A percentile compares a stretch with the other conserved stretches of the same genome.
Evolutionary conservation across 2,888 invertebrate species (phyloP).

Genomic region (Panzeria rudis): DNA sequence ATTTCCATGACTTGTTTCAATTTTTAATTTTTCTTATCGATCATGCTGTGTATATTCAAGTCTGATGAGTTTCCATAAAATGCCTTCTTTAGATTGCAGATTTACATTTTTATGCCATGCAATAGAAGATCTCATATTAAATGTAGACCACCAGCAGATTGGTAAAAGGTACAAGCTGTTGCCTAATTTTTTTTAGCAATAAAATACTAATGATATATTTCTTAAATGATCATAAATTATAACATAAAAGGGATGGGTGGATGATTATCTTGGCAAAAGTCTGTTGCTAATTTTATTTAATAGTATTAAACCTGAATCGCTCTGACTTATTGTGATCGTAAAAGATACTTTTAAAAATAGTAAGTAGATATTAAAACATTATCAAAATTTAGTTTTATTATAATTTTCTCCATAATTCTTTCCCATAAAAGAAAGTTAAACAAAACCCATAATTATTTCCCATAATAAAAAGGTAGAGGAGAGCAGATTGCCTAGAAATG

Average conservation of each 20-base stretch:
- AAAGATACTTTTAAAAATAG: neutral
- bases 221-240: conserved; percentile 12
- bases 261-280: neutral
- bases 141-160: conserved; percentile 40
- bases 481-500: too few relatives aligned
- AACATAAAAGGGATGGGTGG: neutral
- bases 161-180: neutral
- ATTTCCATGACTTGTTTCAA: neutral
- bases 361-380: neutral
- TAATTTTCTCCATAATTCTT: too few relatives aligned
- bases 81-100: conserved; percentile 24
- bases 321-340: neutral
- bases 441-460: too few relatives aligned
- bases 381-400: neutral
- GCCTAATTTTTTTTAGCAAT: conserved; percentile 22
- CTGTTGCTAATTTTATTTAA: neutral
- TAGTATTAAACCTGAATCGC: neutral
- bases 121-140: neutral
- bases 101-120: conserved; percentile 10
- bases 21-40: conserved; percentile 17
- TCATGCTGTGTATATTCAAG: conserved; percentile 24
- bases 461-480: too few relatives aligned
- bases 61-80: conserved; percentile 15
- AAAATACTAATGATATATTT: conserved; percentile 26
- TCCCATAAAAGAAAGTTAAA: too few relatives aligned